phyloP scores from a whole-genome alignment of 2,113 vertebrate genomes.

The Butorides virescens region DNA sequence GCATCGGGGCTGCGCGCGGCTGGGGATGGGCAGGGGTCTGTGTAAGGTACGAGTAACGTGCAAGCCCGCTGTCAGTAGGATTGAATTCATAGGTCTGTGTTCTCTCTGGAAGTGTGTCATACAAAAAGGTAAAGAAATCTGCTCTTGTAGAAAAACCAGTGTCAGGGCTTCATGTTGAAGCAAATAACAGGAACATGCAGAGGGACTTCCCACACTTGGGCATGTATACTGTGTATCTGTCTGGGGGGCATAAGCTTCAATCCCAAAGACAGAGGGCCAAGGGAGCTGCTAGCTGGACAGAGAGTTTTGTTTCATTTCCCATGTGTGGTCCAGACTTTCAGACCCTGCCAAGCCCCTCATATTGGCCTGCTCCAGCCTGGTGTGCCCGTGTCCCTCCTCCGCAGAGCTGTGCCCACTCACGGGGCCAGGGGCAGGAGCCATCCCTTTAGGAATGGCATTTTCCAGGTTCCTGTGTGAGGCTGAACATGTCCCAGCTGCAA shows the following conservation, averaged over 20 bases:
- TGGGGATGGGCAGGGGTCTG: neutral
- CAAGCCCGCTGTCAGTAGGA: neutral
- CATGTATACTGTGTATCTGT: neutral
- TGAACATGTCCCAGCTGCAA: slow-evolving; percentile 51
- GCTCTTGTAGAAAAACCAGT: neutral
- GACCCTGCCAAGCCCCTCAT: neutral
- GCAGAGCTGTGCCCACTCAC: neutral
- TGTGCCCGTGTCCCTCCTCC: fast-evolving
- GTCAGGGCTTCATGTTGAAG: neutral
- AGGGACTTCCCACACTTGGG: neutral
- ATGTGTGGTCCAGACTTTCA: fast-evolving
- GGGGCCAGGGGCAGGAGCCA: neutral
- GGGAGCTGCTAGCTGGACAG: neutral
- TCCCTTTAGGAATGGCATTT: slow-evolving; percentile 51
- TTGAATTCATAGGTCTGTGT: neutral
- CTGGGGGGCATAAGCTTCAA: neutral
- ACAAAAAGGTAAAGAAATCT: neutral
- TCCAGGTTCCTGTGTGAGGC: slow-evolving; percentile 33
- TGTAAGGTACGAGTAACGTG: neutral
- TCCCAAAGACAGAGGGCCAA: neutral
- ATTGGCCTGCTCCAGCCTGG: neutral
- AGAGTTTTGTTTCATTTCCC: neutral
- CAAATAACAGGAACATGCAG: neutral
- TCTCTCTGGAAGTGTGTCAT: neutral
- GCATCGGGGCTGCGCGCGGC: neutral